Evolutionary conservation across 2,888 invertebrate genomes (phyloP).

Genomic region (Nomada fabriciana): DNA sequence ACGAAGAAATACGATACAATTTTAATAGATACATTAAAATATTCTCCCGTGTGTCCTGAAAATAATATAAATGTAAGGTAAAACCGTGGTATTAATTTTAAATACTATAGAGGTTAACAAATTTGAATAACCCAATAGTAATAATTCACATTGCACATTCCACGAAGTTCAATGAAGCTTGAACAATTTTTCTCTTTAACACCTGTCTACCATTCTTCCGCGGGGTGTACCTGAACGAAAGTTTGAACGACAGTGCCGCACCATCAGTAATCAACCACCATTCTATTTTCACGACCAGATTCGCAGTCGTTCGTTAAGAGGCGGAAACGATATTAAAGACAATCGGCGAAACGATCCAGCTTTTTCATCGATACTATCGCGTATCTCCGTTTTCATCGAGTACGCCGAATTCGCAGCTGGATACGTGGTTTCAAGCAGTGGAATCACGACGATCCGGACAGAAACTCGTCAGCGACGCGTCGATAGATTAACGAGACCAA

Average conservation of each 20-base stretch:
- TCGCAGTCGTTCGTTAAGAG: constrained; percentile 18
- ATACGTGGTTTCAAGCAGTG: not conserved
- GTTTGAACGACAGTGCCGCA: constrained; percentile 28
- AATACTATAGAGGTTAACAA: too few relatives aligned
- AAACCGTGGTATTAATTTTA: too few relatives aligned
- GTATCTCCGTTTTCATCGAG: constrained; percentile 6
- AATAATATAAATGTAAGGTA: too few relatives aligned
- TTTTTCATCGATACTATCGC: constrained; percentile 13
- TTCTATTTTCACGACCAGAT: constrained; percentile 31
- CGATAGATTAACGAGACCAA: constrained; percentile 58
- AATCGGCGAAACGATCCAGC: constrained; percentile 35
- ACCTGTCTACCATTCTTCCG: not conserved
- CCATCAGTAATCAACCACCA: constrained; percentile 6
- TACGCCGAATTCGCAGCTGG: constrained; percentile 2
- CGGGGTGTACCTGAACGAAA: constrained; percentile 2
- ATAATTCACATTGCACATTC: too few relatives aligned
- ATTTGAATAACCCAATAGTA: too few relatives aligned
- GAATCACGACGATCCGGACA: constrained; percentile 15
- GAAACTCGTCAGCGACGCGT: constrained; percentile 26
- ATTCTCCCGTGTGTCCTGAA: too few relatives aligned
- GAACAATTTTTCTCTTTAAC: not conserved
- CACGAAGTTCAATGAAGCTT: too few relatives aligned
- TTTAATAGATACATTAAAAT: too few relatives aligned
- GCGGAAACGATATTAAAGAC: constrained; percentile 50
- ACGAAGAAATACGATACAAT: too few relatives aligned